Evolutionary conservation across 2,797 vertebrate species (phyloP).

Genomic region (Euthynnus affinis): DNA sequence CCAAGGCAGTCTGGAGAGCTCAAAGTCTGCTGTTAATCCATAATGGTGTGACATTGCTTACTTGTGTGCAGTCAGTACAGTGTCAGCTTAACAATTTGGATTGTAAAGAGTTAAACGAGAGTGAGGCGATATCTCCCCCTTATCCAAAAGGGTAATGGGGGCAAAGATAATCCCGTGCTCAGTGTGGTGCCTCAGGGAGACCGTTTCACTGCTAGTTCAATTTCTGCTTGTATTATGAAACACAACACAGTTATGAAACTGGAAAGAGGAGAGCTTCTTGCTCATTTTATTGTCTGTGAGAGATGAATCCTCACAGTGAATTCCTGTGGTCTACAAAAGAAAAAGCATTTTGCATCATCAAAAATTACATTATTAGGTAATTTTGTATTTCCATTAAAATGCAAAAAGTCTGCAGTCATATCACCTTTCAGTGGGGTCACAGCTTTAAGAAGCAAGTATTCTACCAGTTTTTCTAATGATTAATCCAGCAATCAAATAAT

Average conservation of each 20-base stretch:
- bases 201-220: constrained; percentile 64
- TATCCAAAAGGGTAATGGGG: constrained; percentile 72
- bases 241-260: constrained; percentile 70
- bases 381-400: constrained; percentile 20
- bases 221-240: constrained; percentile 73
- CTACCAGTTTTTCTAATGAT: neutral
- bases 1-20: constrained; percentile 21
- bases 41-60: constrained; percentile 31
- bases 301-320: constrained; percentile 32
- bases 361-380: constrained; percentile 32
- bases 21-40: constrained; percentile 41
- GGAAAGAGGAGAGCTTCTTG: constrained; percentile 40
- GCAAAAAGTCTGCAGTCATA: neutral
- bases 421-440: neutral
- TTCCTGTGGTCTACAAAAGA: constrained; percentile 40
- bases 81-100: constrained; percentile 24
- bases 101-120: constrained; percentile 58
- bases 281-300: constrained; percentile 57
- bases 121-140: constrained; percentile 58
- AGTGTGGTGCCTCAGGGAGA: constrained; percentile 66
- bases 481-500: neutral
- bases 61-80: constrained; percentile 18
- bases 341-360: constrained; percentile 26
- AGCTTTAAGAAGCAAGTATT: neutral
- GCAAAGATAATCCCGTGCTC: constrained; percentile 74